These are phyloP conservation scores for Aplidium turbinatum DNA, from an alignment of 23 tunicate species.

Conservation along the genomic window DNA sequence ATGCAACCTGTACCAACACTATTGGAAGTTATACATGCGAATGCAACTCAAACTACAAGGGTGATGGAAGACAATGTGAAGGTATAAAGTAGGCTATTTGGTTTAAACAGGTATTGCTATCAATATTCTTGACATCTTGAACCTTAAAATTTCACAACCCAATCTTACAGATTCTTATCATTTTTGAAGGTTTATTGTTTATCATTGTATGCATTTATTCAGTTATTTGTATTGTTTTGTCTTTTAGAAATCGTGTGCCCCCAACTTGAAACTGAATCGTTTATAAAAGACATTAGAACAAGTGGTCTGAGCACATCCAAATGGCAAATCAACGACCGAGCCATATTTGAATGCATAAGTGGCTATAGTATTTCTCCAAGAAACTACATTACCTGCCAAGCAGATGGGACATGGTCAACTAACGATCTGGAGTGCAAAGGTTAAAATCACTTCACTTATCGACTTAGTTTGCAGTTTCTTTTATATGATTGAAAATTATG, in stretches of 20 bases:
- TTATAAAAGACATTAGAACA: no score
- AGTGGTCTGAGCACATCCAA: no score
- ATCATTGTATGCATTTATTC: no score
- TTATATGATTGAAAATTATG: no score
- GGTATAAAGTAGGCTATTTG: not conserved
- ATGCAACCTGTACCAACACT: conserved; percentile 34
- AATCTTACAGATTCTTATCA: no score
- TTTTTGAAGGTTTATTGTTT: no score
- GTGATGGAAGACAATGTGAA: conserved; percentile 13
- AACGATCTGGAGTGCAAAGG: conserved; percentile 23
- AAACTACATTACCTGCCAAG: conserved; percentile 4
- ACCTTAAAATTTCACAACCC: no score
- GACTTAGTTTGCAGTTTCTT: no score
- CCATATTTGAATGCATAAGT: conserved; percentile 25
- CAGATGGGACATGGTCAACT: conserved; percentile 30
- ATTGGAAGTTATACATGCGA: conserved; percentile 40
- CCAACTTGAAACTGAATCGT: no score
- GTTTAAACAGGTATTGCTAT: not conserved
- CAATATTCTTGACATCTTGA: no score
- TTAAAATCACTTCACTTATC: not conserved
- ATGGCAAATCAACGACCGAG: conserved; percentile 29
- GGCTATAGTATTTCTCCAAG: conserved; percentile 34
- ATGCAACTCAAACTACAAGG: conserved; percentile 38
- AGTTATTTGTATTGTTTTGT: no score
- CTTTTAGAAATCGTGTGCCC: no score